These are phyloP conservation scores for Cheilosia pagana DNA, from an alignment of 2,888 invertebrate genomes.

Conservation along the genomic window DNA sequence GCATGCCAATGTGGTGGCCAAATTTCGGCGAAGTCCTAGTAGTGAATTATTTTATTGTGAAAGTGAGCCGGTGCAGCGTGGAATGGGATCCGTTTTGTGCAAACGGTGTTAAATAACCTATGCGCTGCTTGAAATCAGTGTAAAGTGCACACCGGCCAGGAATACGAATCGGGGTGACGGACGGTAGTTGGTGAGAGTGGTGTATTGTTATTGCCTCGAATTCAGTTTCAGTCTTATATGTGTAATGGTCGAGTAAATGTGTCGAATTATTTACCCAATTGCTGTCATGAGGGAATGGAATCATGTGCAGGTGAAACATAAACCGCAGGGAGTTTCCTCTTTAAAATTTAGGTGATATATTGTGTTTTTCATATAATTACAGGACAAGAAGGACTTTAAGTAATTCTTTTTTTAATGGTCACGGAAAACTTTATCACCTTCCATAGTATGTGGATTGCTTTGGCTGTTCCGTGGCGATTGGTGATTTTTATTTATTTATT, in stretches of 20 bases:
- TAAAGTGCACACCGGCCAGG: slow-evolving; percentile 1
- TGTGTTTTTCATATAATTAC: no score
- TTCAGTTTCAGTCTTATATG: slow-evolving; percentile 11
- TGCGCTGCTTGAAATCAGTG: slow-evolving; percentile 35
- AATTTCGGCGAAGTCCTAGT: slow-evolving; percentile 63
- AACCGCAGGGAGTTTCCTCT: slow-evolving; percentile 49
- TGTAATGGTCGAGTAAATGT: slow-evolving; percentile 64
- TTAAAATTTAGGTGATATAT: background rate
- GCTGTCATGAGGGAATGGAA: background rate
- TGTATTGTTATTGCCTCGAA: slow-evolving; percentile 43
- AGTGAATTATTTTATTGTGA: slow-evolving; percentile 68
- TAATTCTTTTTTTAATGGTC: no score
- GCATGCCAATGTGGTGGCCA: slow-evolving; percentile 9
- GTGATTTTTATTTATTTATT: no score
- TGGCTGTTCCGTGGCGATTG: no score
- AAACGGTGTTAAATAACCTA: slow-evolving; percentile 64
- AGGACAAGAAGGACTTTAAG: no score
- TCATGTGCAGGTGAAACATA: slow-evolving; percentile 16
- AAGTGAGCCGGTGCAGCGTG: slow-evolving; percentile 40
- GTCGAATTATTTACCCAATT: slow-evolving; percentile 56
- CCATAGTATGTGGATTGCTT: no score
- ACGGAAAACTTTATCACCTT: no score
- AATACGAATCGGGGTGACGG: background rate
- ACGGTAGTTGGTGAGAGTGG: slow-evolving; percentile 8
- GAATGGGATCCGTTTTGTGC: slow-evolving; percentile 37